Conservation (phyloP, 2,797 vertebrate species). For the Macropus fuliginosus region DNA sequence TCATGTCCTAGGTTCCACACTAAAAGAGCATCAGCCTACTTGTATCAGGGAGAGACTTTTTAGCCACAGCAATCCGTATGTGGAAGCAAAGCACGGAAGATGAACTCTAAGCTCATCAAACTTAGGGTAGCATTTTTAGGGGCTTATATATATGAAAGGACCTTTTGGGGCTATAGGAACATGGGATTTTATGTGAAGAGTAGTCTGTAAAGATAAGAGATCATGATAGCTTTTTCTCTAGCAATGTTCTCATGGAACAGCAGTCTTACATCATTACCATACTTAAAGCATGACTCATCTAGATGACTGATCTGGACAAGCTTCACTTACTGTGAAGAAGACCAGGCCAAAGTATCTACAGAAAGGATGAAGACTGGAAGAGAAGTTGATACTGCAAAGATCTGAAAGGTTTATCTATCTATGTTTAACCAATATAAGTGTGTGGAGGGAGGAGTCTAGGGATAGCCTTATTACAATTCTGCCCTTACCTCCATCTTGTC, state of each 20-base stretch:
- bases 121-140: not conserved
- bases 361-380: not conserved
- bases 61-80: not conserved
- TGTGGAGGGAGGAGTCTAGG: not conserved
- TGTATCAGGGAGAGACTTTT: not conserved
- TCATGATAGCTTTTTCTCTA: not conserved
- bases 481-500: not conserved
- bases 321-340: not conserved
- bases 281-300: not conserved
- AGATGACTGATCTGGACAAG: not conserved
- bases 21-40: not conserved
- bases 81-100: not conserved
- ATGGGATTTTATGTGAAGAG: not conserved
- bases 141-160: not conserved
- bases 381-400: not conserved
- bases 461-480: not conserved
- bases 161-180: not conserved
- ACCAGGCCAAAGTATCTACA: not conserved
- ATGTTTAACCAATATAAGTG: not conserved
- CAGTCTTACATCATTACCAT: not conserved
- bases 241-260: not conserved
- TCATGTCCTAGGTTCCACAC: not conserved
- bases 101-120: not conserved
- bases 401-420: not conserved
- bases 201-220: not conserved